Base-by-base conservation (phyloP, 2,797 vertebrate genomes). In the Urophycis tenuis region DNA sequence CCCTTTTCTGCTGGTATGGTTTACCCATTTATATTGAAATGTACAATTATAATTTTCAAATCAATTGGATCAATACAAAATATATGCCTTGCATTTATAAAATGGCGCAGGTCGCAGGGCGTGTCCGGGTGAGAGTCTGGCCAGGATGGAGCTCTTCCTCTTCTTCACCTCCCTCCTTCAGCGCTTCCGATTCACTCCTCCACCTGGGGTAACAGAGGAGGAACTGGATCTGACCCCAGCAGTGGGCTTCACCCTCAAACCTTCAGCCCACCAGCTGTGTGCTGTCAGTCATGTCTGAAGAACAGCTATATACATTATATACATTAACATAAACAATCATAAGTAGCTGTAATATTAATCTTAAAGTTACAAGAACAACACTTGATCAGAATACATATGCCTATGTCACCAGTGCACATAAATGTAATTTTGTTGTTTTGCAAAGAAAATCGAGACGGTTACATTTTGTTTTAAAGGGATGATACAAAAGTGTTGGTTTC, bases 1-100 rank as follows among this genome's bases (percentile, higher is more conserved):
- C 85, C 88, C 1, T 90, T 90, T 76, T 88, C 88, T 82, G 85
- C 84, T 85, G 90, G 90, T 67, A 67, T 3, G 60, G 7, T 29
- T 22, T 0, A 29, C 25, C 10, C 60, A 60, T 60, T 67, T n/a
- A 67, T 30, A 29, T 67, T 19, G 17, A 53, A 22, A 60, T 4
- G 22, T 53, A 53, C 15, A 49, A 17, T 15, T 53, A 12, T 60
- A 25, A 8, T 67, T 67, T 67, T 67, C 25, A 29, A 67, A 67
- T 67, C 0, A 67, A 29, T 67, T 67, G n/a, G 60, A 67, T 67
- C n/a, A 67, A 67, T 67, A 67, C 25, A 67, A 67, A 29, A 67
- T 67, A 1, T 29, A 67, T 1, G 22, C 1, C 10, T 67, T 67
- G 25, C 25, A 25, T 29, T 67, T 67, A 10, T 10, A 11, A 29